Evolutionary conservation across 2,113 vertebrate genomes (phyloP).

Genomic region (Platichthys stellatus): DNA sequence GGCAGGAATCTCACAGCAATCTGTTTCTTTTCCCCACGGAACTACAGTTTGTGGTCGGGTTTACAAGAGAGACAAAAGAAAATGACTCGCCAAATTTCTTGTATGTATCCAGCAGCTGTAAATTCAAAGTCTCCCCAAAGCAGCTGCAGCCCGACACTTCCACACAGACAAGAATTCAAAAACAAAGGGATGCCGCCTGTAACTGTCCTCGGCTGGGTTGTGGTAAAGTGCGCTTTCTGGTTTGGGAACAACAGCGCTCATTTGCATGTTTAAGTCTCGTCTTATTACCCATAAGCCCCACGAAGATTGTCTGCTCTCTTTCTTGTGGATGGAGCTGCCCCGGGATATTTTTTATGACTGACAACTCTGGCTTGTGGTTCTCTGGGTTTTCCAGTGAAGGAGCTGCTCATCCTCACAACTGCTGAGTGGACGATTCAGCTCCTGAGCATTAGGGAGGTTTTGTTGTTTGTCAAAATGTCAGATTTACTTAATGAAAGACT

Average conservation of each 20-base stretch:
- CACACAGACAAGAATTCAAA: slow-evolving; percentile 3
- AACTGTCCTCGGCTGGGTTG: slow-evolving; percentile 1
- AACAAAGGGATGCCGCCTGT: slow-evolving; percentile 2
- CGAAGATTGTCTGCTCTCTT: slow-evolving; percentile 13
- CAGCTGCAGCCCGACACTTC: neutral
- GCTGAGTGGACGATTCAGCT: slow-evolving; percentile 5
- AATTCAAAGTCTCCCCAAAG: neutral
- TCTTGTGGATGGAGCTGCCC: slow-evolving; percentile 17
- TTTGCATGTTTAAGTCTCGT: slow-evolving; percentile 26
- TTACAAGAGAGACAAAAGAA: neutral
- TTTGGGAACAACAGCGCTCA: slow-evolving; percentile 26
- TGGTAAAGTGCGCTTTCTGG: slow-evolving; percentile 4
- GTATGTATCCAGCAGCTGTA: neutral
- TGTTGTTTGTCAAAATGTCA: slow-evolving; percentile 12
- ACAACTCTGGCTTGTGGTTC: slow-evolving; percentile 30
- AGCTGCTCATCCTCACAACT: slow-evolving; percentile 12
- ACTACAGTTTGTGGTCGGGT: neutral
- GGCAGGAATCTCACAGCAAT: neutral
- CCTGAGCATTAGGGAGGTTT: neutral
- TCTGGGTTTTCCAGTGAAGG: slow-evolving; percentile 17
- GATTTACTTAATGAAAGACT: slow-evolving; percentile 12
- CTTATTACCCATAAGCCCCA: slow-evolving; percentile 21
- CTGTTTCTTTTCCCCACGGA: neutral
- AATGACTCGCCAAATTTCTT: neutral
- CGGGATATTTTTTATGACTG: slow-evolving; percentile 11